Conservation (phyloP, 2,888 invertebrate species). For the Ceriagrion tenellum region DNA sequence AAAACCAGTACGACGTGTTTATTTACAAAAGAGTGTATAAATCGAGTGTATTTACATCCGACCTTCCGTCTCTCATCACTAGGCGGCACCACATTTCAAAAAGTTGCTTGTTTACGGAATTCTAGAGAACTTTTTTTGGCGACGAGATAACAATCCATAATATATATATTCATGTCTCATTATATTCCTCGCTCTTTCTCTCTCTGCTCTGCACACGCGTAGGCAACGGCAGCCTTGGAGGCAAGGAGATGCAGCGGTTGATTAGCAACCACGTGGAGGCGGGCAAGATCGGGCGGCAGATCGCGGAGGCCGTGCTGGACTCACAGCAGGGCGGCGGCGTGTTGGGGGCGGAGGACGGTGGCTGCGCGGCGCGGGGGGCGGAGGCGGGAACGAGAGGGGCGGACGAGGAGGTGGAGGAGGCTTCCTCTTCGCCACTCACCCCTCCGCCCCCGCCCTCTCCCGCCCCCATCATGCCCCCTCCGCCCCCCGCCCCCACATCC, state of each 20-base stretch:
- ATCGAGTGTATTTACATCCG: too few species aligned
- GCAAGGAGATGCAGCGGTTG: conserved; percentile 83
- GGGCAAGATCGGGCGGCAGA: conserved; percentile 91
- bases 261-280: conserved; percentile 90
- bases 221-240: conserved; percentile 71
- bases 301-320: conserved; percentile 88
- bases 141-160: too few species aligned
- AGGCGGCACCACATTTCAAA: too few species aligned
- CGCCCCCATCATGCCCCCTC: conserved; percentile 47
- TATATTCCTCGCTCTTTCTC: too few species aligned
- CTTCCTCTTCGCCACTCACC: conserved; percentile 72
- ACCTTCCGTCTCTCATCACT: too few species aligned
- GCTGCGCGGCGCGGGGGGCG: conserved; percentile 67
- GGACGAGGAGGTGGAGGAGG: conserved; percentile 68
- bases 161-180: too few species aligned
- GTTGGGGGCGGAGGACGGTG: conserved; percentile 45
- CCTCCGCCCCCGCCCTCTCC: neutral
- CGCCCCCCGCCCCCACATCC: too few species aligned
- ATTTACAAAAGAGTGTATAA: too few species aligned
- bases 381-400: conserved; percentile 54
- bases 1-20: too few species aligned
- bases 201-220: neutral
- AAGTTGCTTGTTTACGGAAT: too few species aligned
- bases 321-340: conserved; percentile 78
- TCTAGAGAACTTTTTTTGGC: too few species aligned